A percentile compares a stretch with the other conserved stretches of the same genome.
phyloP scores from a whole-genome alignment of 2,113 vertebrate species.

The Bucco capensis region DNA sequence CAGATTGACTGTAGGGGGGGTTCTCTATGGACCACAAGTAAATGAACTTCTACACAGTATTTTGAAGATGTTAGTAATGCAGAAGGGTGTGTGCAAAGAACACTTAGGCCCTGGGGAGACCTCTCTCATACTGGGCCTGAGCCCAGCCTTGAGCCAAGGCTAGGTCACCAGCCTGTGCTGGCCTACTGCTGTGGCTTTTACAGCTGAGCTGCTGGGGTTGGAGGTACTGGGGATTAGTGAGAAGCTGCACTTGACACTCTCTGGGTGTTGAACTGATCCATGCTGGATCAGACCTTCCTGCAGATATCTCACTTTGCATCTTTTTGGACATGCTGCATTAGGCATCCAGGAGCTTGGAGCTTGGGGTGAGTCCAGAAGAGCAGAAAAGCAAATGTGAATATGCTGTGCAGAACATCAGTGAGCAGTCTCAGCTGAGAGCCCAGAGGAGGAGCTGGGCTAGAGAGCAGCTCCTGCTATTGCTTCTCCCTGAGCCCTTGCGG shows the following conservation, averaged over 20 bases:
- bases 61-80: not conserved
- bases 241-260: not conserved
- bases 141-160: fast-evolving
- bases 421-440: fast-evolving
- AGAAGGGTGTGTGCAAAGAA: not conserved
- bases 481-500: fast-evolving
- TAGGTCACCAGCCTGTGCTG: not conserved
- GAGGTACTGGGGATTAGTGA: not conserved
- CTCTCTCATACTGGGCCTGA: not conserved
- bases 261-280: not conserved
- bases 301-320: not conserved
- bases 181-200: not conserved
- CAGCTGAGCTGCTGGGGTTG: fast-evolving
- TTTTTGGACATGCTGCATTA: not conserved
- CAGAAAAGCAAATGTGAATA: not conserved
- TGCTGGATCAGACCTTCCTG: not conserved
- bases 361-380: not conserved
- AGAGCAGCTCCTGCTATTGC: not conserved
- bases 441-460: not conserved
- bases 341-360: not conserved
- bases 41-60: not conserved
- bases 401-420: not conserved
- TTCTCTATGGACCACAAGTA: not conserved
- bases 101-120: not conserved
- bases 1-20: not conserved